Base-by-base conservation (phyloP, 2,888 invertebrate species). In the Spisula subtruncata region DNA sequence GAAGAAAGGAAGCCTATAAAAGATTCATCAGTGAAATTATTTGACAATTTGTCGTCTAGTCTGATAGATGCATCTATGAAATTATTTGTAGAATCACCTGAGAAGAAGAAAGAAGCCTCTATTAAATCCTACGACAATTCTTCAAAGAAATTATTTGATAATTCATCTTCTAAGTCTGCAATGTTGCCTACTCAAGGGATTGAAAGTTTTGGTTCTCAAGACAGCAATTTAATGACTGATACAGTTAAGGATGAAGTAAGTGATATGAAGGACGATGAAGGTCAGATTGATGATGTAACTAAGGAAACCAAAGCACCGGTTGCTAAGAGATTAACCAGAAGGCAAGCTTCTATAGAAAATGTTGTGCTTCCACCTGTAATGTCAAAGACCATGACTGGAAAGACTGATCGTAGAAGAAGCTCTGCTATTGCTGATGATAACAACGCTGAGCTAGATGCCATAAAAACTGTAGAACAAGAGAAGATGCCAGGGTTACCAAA, bases 301-400 rank as follows among this genome's bases (percentile, higher is more conserved):
- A 46, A 86, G 20, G 79, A 75, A 75, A 29, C 48, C 16, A 25
- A 60, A 60, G 8, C 81, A 54, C 81, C 81, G 35, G 25, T 35
- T 18, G 51, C 84, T 35, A 86, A 85, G 79, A 66, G 91, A 75
- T 56, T 92, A 32, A 92, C 92, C 41, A 81, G 92, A 51, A 83
- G 85, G 54, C 83, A 87, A 79, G 92, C 91, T 51, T 91, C 92
- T 54, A 86, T 83, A 46, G 83, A 90, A 20, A 91, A 91, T 79
- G 86, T 92, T 46, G 83, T 90, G 10, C 84, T 92, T 56, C 92
- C 92, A 54, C 89, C 91, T 41, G 92, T 92, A 5, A 92, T 92
- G 92, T 88, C 86, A 41, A 92, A 90, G 86, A 86, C 85, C 83
- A 90, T 91, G 90, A 90, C 91, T 83, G 81, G 83, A 25, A 87